Conservation (phyloP, 2,797 vertebrate genomes). For the Gobio occitaniae region DNA sequence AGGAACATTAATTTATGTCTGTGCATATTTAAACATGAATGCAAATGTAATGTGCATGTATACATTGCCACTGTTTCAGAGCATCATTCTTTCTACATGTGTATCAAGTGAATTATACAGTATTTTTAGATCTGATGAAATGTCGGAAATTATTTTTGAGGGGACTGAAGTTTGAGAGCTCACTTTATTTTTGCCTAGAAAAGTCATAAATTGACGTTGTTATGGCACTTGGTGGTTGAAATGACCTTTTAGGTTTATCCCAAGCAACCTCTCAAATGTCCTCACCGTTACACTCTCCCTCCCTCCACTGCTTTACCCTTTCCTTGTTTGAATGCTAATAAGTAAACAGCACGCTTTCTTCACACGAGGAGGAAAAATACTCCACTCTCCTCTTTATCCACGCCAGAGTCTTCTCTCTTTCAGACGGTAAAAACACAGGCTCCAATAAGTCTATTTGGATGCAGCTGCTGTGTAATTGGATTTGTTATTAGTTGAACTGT, state of each 20-base stretch:
- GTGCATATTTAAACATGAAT: background rate
- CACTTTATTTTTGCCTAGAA: constrained; percentile 39
- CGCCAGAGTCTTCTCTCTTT: constrained; percentile 44
- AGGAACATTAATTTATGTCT: background rate
- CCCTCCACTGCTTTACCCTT: constrained; percentile 9
- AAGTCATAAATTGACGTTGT: constrained; percentile 15
- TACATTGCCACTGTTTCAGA: background rate
- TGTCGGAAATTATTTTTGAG: constrained; percentile 34
- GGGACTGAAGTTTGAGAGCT: constrained; percentile 34
- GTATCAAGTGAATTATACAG: background rate
- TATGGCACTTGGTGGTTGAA: constrained; percentile 39
- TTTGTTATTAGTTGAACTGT: constrained; percentile 82
- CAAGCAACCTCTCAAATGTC: constrained; percentile 33
- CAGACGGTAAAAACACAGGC: constrained; percentile 55
- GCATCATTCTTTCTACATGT: background rate
- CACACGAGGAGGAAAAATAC: constrained; percentile 11
- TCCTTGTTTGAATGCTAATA: constrained; percentile 55
- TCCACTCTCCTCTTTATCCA: constrained; percentile 24
- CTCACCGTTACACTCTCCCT: background rate
- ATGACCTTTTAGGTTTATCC: constrained; percentile 59
- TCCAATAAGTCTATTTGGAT: constrained; percentile 77
- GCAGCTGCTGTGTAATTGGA: constrained; percentile 83
- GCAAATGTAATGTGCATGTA: background rate
- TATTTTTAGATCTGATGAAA: constrained; percentile 9
- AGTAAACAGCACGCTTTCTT: constrained; percentile 44